Conservation (phyloP, 2,888 invertebrate genomes). For the Nymphalis c-album region DNA sequence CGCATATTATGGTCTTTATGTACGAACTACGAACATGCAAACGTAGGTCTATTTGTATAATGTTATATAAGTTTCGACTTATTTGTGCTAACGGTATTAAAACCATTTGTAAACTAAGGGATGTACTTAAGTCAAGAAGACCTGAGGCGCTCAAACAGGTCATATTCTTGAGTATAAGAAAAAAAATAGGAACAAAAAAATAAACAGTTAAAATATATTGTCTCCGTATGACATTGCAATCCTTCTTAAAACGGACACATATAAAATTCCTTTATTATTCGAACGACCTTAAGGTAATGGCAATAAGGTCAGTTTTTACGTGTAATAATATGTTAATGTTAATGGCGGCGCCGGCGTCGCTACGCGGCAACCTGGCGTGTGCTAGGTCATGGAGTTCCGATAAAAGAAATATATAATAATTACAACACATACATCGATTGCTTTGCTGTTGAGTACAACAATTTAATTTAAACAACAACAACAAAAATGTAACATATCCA, state of each 20-base stretch:
- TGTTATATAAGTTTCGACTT: too few relatives aligned
- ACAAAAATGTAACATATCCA: too few relatives aligned
- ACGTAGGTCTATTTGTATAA: too few relatives aligned
- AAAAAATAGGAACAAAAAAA: neutral
- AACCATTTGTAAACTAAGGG: too few relatives aligned
- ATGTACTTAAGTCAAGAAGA: too few relatives aligned
- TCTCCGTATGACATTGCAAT: neutral
- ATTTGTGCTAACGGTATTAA: too few relatives aligned
- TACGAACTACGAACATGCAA: too few relatives aligned
- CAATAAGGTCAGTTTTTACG: constrained; percentile 19
- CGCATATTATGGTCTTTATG: too few relatives aligned
- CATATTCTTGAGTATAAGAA: neutral
- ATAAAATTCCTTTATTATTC: constrained; percentile 24
- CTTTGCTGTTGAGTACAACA: neutral
- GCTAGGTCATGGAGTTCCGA: constrained; percentile 31
- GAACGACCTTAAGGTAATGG: constrained; percentile 24
- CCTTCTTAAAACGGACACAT: constrained; percentile 9
- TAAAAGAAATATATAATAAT: neutral
- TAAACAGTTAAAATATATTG: neutral
- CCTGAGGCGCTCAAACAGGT: too few relatives aligned
- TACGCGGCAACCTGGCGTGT: constrained; percentile 11
- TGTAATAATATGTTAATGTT: constrained; percentile 6
- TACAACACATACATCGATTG: neutral
- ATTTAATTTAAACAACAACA: too few relatives aligned
- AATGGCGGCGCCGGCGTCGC: constrained; percentile 20